Evolutionary conservation across 2,888 invertebrate genomes (phyloP), one percentile per base, ranked within the genome.

Genomic region (Aporophyla lueneburgensis): DNA sequence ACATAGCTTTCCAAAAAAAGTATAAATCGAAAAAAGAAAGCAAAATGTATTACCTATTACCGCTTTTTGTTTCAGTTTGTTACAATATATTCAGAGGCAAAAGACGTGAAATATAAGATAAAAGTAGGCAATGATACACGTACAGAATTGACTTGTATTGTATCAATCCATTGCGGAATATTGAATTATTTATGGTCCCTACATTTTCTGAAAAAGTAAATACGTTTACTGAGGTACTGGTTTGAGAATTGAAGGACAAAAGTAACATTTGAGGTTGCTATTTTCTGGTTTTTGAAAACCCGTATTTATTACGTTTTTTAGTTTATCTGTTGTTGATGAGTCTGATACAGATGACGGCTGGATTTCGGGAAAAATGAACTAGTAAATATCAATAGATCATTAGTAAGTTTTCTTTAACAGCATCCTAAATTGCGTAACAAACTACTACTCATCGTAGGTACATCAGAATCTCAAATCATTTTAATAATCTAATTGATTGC

Each of bases 171-270:
- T 82, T 61, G 51, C 61, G 27, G 51, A 61, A 83, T 80, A 80
- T 80, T 84, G 73, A 80, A 73, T 84, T 84, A 69, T 84, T 61
- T 77, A 70, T 72, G 46, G 24, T 49, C 51, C 62, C n/a, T 69
- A 70, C 53, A 61, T 70, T 58, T 80, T 62, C 53, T 49, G 80
- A 74, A 68, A 73, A 76, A 63, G 82, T 82, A 76, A 82, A 65
- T 76, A 53, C 72, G 65, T 76, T 76, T 79, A 69, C 77, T 65
- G 74, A 40, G n/a, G 43, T 63, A 63, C 40, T 62, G 49, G 19
- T 78, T 73, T 65, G 27, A 58, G 43, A 73, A 63, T 56, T 79
- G 56, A 71, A 71, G 49, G 49, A 56, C 27, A 62, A 79, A 71
- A 63, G 54, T 63, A 12, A 33, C 43, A n/a, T 43, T 66, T n/a